Evolutionary conservation across 2,888 invertebrate species (phyloP), one percentile per base, ranked within the genome.

Genomic region (Suillia variegata): DNA sequence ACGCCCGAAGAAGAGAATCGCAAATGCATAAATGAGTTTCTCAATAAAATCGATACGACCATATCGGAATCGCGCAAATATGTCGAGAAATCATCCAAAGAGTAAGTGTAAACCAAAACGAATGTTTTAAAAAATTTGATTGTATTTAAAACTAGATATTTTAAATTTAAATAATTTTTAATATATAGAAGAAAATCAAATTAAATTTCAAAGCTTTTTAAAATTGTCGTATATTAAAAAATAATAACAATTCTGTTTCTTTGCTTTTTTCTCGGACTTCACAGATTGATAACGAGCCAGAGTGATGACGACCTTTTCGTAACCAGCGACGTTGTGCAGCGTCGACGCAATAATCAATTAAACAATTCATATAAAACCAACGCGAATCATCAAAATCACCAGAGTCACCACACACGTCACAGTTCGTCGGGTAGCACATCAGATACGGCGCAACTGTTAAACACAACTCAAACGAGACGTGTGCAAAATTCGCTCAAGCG

Each of bases 11-110:
- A 89, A 72, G 91, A 91, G 70, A 88, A 88, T 74, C 90, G 91
- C 77, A 87, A 87, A 75, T 89, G 87, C 70, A 89, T 91, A 73
- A 89, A 89, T 76, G 91, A 93, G 71, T 93, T 93, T 78, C 85
- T 94, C 68, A 90, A 86, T 72, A 89, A 92, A 85, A 88, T 94
- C 75, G 93, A 94, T 83, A 89, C 89, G 59, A 91, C 93, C 20
- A 89, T 94, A 76, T 93, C 93, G 58, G 89, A 86, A 74, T 92
- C 92, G 54, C 93, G 92, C 80, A 90, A 89, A 82, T 92, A 92
- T 80, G 92, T 93, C 21, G 89, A 90, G 76, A 89, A 90, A 76
- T 88, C 90, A 77, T n/a, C n/a, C n/a, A 93, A 92, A 85, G 89
- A 92, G 93, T 93, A 85, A 90, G 91, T 90, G 38, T 53, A n/a